phyloP scores from a whole-genome alignment of 2,113 vertebrate species.

The Heptranchias perlo region DNA sequence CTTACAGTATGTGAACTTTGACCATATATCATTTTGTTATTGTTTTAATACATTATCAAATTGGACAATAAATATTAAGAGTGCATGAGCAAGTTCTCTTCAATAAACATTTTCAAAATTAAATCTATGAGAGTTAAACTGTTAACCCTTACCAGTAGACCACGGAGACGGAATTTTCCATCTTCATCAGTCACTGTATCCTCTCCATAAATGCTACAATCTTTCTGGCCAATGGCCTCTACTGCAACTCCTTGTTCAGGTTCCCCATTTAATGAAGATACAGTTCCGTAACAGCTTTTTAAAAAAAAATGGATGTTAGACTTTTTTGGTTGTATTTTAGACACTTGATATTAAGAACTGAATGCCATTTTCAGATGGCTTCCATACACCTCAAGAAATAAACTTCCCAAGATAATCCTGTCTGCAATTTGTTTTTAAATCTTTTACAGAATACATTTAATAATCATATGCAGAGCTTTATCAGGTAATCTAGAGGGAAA shows the following conservation, averaged over 20 bases:
- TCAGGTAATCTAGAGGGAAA: neutral
- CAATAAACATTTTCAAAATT: neutral
- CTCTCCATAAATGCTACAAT: conserved; percentile 86
- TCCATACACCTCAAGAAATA: neutral
- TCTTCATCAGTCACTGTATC: conserved; percentile 91
- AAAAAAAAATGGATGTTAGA: neutral
- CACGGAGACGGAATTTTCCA: conserved; percentile 84
- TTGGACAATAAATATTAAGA: neutral
- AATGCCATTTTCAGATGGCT: neutral
- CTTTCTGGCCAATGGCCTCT: conserved; percentile 82
- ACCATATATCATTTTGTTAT: neutral
- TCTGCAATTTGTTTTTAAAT: neutral
- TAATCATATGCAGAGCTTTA: neutral
- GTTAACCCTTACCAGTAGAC: conserved; percentile 73
- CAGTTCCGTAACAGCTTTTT: conserved; percentile 81
- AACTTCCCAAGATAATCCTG: neutral
- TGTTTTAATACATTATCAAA: neutral
- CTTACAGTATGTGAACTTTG: neutral
- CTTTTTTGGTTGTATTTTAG: neutral
- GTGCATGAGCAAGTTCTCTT: neutral
- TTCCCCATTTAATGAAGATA: conserved; percentile 88
- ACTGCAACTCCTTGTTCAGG: conserved; percentile 85
- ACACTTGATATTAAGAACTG: neutral
- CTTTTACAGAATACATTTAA: neutral
- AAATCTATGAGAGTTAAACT: neutral